phyloP scores from a whole-genome alignment of 53 echinoderm and acorn worm species.

The Antedon mediterranea region DNA sequence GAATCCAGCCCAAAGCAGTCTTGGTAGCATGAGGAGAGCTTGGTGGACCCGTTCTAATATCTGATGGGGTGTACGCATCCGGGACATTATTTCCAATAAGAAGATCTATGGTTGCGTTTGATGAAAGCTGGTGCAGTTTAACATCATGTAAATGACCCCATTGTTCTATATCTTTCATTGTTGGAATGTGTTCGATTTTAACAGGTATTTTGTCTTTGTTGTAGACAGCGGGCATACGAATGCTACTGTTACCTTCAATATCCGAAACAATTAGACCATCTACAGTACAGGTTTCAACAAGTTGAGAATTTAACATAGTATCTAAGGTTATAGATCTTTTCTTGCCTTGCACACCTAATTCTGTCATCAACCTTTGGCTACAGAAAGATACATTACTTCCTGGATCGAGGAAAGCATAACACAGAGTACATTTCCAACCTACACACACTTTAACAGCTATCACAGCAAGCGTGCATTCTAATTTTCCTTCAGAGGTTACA shows the following conservation, averaged over 20 bases:
- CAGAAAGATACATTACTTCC: slow-evolving; percentile 41
- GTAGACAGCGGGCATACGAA: slow-evolving; percentile 17
- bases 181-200: slow-evolving; percentile 15
- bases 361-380: slow-evolving; percentile 10
- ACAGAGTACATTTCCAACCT: slow-evolving; percentile 21
- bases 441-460: slow-evolving; percentile 16
- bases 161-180: slow-evolving; percentile 5
- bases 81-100: slow-evolving; percentile 26
- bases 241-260: slow-evolving; percentile 10
- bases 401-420: slow-evolving; percentile 28
- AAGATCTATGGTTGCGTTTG: slow-evolving; percentile 5
- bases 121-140: slow-evolving; percentile 9
- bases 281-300: slow-evolving; percentile 13
- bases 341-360: slow-evolving; percentile 13
- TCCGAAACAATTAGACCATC: slow-evolving; percentile 12
- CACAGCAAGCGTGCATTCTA: slow-evolving; percentile 23
- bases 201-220: slow-evolving; percentile 26
- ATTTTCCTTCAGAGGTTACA: slow-evolving; percentile 4
- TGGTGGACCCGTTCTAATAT: slow-evolving; percentile 21
- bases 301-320: slow-evolving; percentile 20
- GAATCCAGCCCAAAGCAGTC: slow-evolving; percentile 27
- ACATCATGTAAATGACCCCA: slow-evolving; percentile 18
- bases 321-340: slow-evolving; percentile 13
- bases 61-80: slow-evolving; percentile 25
- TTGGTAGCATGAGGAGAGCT: slow-evolving; percentile 26